Evolutionary conservation across 2,113 vertebrate species (phyloP), one percentile per base, ranked within the genome.

Genomic region (Halcyon senegalensis): DNA sequence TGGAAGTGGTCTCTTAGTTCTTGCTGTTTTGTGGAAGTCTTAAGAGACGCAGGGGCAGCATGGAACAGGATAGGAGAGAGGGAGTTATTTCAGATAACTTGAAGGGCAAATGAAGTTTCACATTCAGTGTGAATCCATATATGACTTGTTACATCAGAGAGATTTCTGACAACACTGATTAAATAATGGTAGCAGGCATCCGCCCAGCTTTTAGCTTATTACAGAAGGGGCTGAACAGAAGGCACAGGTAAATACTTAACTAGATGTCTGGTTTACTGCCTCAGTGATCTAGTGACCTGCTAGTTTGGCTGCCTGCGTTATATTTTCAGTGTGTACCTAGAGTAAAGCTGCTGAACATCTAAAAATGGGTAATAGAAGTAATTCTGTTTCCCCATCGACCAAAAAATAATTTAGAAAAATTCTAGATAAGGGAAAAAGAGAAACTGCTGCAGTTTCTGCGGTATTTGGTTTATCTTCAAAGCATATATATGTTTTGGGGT

Each of bases 381-480:
- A 87, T 64, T 58, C 43, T 30, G 20, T 5, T 27, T 37, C 8
- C 11, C 15, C 70, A 78, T 30, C 31, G 25, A 94, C 6, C 16
- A 90, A 92, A 96, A 96, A 93, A 59, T 75, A 84, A 82, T 63
- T 17, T 69, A 64, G 62, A 97, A 79, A 37, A 72, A 21, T 7
- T 86, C 53, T 59, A 85, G 20, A 76, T 70, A 89, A 91, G 33
- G 41, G 87, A 93, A 87, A 70, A 5, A 3, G 48, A 87, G 48
- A 84, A 37, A 84, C 21, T 67, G 51, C 31, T 70, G 85, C 41
- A 63, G 78, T 88, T 93, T 80, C 59, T 90, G 79, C 76, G 92
- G 27, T 87, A 33, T 28, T 86, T 74, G 41, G 51, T 84, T 89
- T 48, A 51, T 79, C 59, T 94, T 94, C 63, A 50, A 73, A 85